Evolutionary conservation across 2,113 vertebrate species (phyloP), one percentile per base, ranked within the genome.

Genomic region (Neolamprologus brichardi): DNA sequence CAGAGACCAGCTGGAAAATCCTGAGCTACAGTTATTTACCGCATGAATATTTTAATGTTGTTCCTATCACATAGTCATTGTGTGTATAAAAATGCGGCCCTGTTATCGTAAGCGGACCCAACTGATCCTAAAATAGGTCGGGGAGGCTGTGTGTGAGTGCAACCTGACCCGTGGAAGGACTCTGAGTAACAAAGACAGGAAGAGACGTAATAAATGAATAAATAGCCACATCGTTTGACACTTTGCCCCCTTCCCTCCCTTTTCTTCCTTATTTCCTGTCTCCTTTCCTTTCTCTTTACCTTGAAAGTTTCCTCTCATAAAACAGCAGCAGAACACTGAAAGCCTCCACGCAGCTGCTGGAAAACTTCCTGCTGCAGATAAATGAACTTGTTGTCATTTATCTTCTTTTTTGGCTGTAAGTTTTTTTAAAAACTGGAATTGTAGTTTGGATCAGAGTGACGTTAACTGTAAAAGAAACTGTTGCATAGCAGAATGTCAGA

Each of bases 141-240:
- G 30, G 56, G 60, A 80, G 6, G 39, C 7, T 18, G n/a, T 39
- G 60, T 5, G 79, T 82, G 70, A 49, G 25, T 90, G 92, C 84
- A 93, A 93, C 83, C 83, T 9, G 87, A 94, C 84, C 92, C 83
- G 8, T 20, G 17, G 34, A 81, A 17, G 7, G 72, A 86, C 79
- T 90, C 46, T 17, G 72, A 85, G 60, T 67, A 91, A 96, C 96
- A 96, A 96, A 96, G 95, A 92, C 95, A 94, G 96, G 96, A 97
- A 97, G 91, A 91, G 85, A 46, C 90, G 91, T 93, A 94, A 96
- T 95, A 93, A 94, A 94, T 92, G 91, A 95, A 94, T 89, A 95
- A 95, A 96, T 94, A 92, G 92, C 90, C 90, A 67, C 80, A 54
- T 54, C 8, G 49, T 79, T 84, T 56, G 88, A 90, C 89, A 87